These are phyloP conservation scores for Sternarchorhynchus goeldii DNA, from an alignment of 2,797 vertebrate genomes.

Conservation along the genomic window DNA sequence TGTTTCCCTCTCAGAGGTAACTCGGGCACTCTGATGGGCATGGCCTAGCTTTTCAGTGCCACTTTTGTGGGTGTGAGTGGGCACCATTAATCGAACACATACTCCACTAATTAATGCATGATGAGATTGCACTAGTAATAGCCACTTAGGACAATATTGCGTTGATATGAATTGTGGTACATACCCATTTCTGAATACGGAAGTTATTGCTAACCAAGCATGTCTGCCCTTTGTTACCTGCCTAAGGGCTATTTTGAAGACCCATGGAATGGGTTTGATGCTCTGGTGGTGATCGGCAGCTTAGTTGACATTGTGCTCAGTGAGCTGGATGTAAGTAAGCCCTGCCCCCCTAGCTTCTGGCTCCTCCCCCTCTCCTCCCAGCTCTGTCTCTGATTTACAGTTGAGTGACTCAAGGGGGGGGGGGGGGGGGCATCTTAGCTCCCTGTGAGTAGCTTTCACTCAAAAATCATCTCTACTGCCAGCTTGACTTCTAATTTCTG, in stretches of 20 bases:
- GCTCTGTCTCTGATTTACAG: slow-evolving; percentile 69
- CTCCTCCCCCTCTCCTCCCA: slow-evolving; percentile 51
- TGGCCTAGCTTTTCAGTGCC: too few species aligned
- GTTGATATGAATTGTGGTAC: too few species aligned
- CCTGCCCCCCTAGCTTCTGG: slow-evolving; percentile 52
- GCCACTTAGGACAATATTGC: too few species aligned
- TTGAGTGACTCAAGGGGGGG: slow-evolving; percentile 19
- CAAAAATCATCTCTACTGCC: slow-evolving; percentile 14
- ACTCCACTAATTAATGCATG: too few species aligned
- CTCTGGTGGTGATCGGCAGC: slow-evolving; percentile 99
- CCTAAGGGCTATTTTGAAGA: slow-evolving; percentile 98
- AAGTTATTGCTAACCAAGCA: slow-evolving; percentile 36
- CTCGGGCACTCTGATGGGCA: too few species aligned
- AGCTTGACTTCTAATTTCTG: slow-evolving; percentile 45
- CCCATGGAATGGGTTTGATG: slow-evolving; percentile 99
- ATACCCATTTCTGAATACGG: not conserved
- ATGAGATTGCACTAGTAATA: too few species aligned
- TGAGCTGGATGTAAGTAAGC: slow-evolving; percentile 98
- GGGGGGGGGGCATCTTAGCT: slow-evolving; percentile 34
- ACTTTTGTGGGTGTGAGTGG: slow-evolving; percentile 4
- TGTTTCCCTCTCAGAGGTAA: too few species aligned
- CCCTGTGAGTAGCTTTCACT: slow-evolving; percentile 7
- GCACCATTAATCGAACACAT: slow-evolving; percentile 15
- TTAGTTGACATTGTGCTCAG: slow-evolving; percentile 99
- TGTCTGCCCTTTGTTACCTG: slow-evolving; percentile 77